phyloP scores from a whole-genome alignment of 2,888 invertebrate genomes.

The Electrophaes corylata region DNA sequence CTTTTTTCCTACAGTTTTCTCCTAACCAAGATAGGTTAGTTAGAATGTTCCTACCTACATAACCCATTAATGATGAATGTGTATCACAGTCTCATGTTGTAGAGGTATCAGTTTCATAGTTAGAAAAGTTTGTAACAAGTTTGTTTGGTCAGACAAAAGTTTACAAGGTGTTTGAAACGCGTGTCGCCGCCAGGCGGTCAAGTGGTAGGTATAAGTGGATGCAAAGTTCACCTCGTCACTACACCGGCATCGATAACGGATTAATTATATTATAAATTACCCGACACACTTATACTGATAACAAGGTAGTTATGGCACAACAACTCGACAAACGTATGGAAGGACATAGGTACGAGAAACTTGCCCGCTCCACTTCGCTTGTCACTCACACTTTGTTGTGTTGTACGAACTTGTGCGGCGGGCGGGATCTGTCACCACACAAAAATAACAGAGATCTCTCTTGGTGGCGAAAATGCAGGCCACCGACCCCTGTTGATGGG shows the following conservation, averaged over 20 bases:
- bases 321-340: slow-evolving; percentile 56
- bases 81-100: background rate
- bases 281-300: slow-evolving; percentile 76
- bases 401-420: background rate
- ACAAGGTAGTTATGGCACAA: slow-evolving; percentile 50
- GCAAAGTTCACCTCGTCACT: slow-evolving; percentile 68
- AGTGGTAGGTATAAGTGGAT: slow-evolving; percentile 40
- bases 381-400: background rate
- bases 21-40: too few relatives aligned
- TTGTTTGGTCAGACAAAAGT: slow-evolving; percentile 5
- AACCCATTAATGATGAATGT: too few relatives aligned
- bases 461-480: slow-evolving; percentile 69
- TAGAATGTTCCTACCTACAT: too few relatives aligned
- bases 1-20: too few relatives aligned
- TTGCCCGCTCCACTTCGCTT: slow-evolving; percentile 16
- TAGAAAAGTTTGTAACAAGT: background rate
- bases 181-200: slow-evolving; percentile 39
- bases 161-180: slow-evolving; percentile 35
- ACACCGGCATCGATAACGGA: slow-evolving; percentile 69
- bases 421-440: slow-evolving; percentile 53
- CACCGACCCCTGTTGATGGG: slow-evolving; percentile 77
- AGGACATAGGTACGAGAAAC: slow-evolving; percentile 39
- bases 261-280: slow-evolving; percentile 81
- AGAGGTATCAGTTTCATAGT: background rate
- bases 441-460: slow-evolving; percentile 58